These are phyloP conservation scores for Polymixis lichenea DNA, from an alignment of 2,888 invertebrate genomes.

Conservation along the genomic window DNA sequence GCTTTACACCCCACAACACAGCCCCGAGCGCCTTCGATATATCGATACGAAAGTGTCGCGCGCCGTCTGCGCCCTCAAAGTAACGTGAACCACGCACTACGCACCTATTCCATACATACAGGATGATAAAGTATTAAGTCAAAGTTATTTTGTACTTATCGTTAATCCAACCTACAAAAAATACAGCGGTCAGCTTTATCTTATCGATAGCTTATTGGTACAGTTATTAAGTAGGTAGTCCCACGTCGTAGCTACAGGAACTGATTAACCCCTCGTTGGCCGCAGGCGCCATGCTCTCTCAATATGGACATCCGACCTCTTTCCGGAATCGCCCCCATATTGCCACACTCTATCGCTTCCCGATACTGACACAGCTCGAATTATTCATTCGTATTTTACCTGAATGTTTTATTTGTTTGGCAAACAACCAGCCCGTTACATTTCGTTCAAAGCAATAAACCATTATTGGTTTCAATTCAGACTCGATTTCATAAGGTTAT, in stretches of 20 bases:
- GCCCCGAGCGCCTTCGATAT: slow-evolving; percentile 69
- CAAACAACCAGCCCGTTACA: slow-evolving; percentile 15
- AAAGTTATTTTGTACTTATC: background rate
- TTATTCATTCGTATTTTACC: slow-evolving; percentile 47
- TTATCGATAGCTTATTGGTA: slow-evolving; percentile 1
- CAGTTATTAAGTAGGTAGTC: slow-evolving; percentile 2
- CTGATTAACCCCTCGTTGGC: slow-evolving; percentile 67
- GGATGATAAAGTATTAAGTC: background rate
- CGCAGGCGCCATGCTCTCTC: slow-evolving; percentile 49
- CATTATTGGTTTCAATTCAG: background rate
- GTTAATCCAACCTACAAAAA: background rate
- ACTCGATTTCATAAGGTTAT: slow-evolving; percentile 8
- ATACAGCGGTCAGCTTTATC: background rate
- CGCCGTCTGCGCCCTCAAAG: slow-evolving; percentile 30
- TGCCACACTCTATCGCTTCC: slow-evolving; percentile 61
- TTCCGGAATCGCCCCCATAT: slow-evolving; percentile 62
- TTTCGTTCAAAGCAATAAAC: slow-evolving; percentile 11
- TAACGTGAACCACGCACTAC: slow-evolving; percentile 14
- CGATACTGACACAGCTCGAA: slow-evolving; percentile 37
- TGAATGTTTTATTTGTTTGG: slow-evolving; percentile 33
- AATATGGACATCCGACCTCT: slow-evolving; percentile 66
- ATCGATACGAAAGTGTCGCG: slow-evolving; percentile 52
- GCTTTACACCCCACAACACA: slow-evolving; percentile 66
- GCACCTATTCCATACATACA: slow-evolving; percentile 1
- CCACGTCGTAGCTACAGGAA: slow-evolving; percentile 52